These are phyloP conservation scores for Melanotaenia pygmaea DNA, from an alignment of 2,797 vertebrate genomes.

Conservation along the genomic window DNA sequence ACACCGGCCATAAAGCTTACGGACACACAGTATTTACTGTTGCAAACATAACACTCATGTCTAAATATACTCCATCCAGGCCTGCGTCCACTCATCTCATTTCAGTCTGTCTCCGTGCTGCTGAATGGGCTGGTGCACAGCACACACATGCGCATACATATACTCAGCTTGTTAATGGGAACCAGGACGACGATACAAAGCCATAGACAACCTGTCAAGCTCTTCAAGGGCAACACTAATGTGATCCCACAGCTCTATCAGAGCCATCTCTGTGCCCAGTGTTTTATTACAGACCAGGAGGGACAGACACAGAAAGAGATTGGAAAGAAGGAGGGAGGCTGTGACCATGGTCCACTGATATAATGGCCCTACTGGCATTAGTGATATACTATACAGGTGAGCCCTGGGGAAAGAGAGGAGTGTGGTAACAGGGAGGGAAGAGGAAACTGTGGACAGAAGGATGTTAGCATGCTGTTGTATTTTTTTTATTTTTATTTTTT, in stretches of 20 bases:
- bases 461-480: conserved; percentile 42
- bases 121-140: conserved; percentile 28
- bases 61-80: conserved; percentile 58
- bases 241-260: conserved; percentile 83
- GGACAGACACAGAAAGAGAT: conserved; percentile 61
- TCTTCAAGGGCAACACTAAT: conserved; percentile 79
- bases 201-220: conserved; percentile 82
- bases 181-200: conserved; percentile 70
- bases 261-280: conserved; percentile 67
- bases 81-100: conserved; percentile 53
- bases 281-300: conserved; percentile 79
- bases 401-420: conserved; percentile 42
- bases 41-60: conserved; percentile 44
- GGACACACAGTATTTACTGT: conserved; percentile 55
- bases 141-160: conserved; percentile 35
- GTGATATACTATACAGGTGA: conserved; percentile 75
- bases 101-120: conserved; percentile 45
- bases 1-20: conserved; percentile 45
- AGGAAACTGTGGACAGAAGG: conserved; percentile 37
- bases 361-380: conserved; percentile 67
- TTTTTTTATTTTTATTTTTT: conserved; percentile 36
- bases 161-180: conserved; percentile 75
- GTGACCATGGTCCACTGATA: conserved; percentile 72
- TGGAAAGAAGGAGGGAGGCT: conserved; percentile 58
- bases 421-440: conserved; percentile 3